These are phyloP conservation scores for Strigops habroptila DNA, from an alignment of 2,113 vertebrate species.

Conservation along the genomic window DNA sequence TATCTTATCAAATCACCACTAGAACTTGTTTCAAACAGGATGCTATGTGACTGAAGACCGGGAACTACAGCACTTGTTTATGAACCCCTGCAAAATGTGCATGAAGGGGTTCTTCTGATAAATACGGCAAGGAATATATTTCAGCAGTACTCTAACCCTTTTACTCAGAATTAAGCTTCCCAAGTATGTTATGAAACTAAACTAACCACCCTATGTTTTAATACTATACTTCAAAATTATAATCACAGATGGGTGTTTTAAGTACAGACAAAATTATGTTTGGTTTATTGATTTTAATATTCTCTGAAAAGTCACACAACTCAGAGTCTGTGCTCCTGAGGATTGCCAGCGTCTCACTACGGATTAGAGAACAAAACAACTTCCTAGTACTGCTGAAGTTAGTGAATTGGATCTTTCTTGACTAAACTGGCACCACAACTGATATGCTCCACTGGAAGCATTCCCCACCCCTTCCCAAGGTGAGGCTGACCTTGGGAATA, in stretches of 20 bases:
- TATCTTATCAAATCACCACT: not conserved
- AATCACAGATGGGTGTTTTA: not conserved
- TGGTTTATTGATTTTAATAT: conserved; percentile 44
- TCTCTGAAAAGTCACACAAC: conserved; percentile 51
- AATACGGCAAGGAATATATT: not conserved
- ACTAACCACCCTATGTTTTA: not conserved
- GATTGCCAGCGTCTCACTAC: not conserved
- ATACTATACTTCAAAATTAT: conserved; percentile 3
- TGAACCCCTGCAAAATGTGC: not conserved
- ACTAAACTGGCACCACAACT: not conserved
- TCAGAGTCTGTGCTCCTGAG: conserved; percentile 8
- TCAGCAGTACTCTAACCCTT: not conserved
- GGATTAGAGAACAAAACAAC: not conserved
- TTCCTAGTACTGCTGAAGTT: not conserved
- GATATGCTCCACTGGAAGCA: not conserved
- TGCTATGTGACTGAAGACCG: not conserved
- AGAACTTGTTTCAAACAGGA: not conserved
- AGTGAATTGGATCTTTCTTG: not conserved
- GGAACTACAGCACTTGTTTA: not conserved
- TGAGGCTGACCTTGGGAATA: not conserved
- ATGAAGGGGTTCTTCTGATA: not conserved
- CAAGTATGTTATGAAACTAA: not conserved
- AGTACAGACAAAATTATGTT: not conserved
- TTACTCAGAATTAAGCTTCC: not conserved
- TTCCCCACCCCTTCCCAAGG: not conserved